Percentiles rank a stretch among this genome's conserved stretches.
phyloP scores from a whole-genome alignment of 2,113 vertebrate genomes.

The Antennarius striatus region DNA sequence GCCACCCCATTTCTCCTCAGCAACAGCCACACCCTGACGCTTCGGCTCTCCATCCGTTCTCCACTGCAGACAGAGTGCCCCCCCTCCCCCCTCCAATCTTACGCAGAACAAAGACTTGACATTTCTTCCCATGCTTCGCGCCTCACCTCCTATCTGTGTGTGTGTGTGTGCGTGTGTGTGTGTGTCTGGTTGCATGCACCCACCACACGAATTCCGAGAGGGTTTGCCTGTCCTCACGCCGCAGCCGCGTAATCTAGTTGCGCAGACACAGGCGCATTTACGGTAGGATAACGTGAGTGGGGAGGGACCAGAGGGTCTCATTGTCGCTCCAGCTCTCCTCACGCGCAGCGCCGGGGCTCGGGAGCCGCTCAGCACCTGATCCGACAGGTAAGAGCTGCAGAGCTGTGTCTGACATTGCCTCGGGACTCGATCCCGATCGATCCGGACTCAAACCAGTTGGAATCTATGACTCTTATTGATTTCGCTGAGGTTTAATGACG shows the following conservation, averaged over 20 bases:
- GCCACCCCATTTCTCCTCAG: conserved; percentile 45
- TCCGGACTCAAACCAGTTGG: too few species aligned
- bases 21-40: conserved; percentile 66
- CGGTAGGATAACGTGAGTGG: conserved; percentile 52
- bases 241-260: conserved; percentile 20
- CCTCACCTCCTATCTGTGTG: neutral
- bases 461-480: too few species aligned
- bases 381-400: conserved; percentile 62
- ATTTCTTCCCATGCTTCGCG: too few species aligned
- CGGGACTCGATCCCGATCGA: too few species aligned
- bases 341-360: conserved; percentile 26
- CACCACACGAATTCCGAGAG: neutral
- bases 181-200: too few species aligned
- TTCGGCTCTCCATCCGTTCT: conserved; percentile 11
- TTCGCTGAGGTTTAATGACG: too few species aligned
- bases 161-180: neutral
- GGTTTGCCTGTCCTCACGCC: neutral
- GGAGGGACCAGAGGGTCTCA: conserved; percentile 59
- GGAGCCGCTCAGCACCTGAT: conserved; percentile 52
- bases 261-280: conserved; percentile 45
- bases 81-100: neutral
- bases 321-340: conserved; percentile 54
- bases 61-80: conserved; percentile 22
- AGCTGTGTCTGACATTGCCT: conserved; percentile 1
- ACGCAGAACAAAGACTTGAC: too few species aligned